phyloP scores from a whole-genome alignment of 2,797 vertebrate genomes.

The Etheostoma nigrum region DNA sequence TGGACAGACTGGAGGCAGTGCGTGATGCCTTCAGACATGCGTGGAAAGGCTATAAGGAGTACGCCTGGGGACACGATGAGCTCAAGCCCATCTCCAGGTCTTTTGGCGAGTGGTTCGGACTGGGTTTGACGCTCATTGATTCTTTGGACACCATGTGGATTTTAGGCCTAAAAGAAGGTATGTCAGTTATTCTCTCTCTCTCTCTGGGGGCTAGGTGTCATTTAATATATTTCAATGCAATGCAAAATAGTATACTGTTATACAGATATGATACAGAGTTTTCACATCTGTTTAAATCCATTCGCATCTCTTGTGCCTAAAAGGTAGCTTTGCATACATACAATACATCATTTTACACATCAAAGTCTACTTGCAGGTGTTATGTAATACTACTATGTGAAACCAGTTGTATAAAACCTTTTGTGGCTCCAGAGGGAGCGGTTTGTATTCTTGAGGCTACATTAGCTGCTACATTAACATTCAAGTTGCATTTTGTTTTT shows the following conservation, averaged over 20 bases:
- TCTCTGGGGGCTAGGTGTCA: neutral
- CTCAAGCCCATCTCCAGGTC: slow-evolving; percentile 94
- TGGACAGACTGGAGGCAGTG: slow-evolving; percentile 87
- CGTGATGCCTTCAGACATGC: slow-evolving; percentile 93
- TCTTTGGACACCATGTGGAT: slow-evolving; percentile 99
- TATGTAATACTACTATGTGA: neutral
- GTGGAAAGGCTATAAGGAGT: slow-evolving; percentile 92
- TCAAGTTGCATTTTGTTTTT: neutral
- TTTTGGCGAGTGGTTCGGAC: slow-evolving; percentile 95
- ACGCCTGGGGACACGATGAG: slow-evolving; percentile 97
- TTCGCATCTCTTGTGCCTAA: neutral
- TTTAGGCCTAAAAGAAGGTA: slow-evolving; percentile 93
- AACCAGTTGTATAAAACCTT: neutral
- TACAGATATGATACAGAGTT: neutral
- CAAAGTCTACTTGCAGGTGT: neutral
- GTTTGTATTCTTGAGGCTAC: neutral
- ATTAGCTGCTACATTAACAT: neutral
- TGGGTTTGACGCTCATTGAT: slow-evolving; percentile 94
- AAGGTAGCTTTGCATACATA: neutral
- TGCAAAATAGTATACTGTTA: neutral
- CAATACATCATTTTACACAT: neutral
- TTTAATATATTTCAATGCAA: neutral
- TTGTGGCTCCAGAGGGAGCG: neutral
- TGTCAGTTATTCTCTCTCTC: neutral
- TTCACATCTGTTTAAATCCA: neutral